Percentiles rank a stretch among this genome's conserved stretches.
Evolutionary conservation across 2,797 vertebrate species (phyloP).

Genomic region (Sylvia borin): DNA sequence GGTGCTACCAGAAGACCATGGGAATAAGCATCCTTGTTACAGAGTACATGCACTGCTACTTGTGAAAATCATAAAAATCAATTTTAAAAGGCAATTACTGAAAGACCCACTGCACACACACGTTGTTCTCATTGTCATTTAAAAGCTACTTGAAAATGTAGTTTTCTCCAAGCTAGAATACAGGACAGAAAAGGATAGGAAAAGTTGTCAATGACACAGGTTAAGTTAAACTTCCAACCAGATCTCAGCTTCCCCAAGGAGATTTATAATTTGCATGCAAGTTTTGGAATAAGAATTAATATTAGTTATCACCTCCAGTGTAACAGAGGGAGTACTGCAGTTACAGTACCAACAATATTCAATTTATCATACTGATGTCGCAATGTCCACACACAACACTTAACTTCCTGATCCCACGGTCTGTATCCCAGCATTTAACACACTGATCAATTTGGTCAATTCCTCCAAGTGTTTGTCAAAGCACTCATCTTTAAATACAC

Average conservation of each 20-base stretch:
- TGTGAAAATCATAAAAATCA: not conserved
- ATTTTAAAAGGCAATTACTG: slow-evolving; percentile 32
- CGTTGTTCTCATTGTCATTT: not conserved
- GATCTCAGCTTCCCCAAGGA: not conserved
- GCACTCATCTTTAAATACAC: not conserved
- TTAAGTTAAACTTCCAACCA: slow-evolving; percentile 38
- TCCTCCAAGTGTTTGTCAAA: slow-evolving; percentile 37
- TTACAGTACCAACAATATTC: slow-evolving; percentile 3
- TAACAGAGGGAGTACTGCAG: not conserved
- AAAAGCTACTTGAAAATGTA: not conserved
- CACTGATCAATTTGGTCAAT: slow-evolving; percentile 40
- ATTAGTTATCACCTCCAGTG: not conserved
- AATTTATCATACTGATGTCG: slow-evolving; percentile 43
- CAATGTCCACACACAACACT: slow-evolving; percentile 50
- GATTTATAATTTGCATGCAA: not conserved
- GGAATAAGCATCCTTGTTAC: not conserved
- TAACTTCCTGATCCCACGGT: slow-evolving; percentile 37
- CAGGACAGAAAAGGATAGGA: not conserved
- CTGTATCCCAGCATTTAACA: slow-evolving; percentile 22
- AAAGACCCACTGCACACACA: not conserved
- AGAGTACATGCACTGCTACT: not conserved
- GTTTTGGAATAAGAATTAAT: slow-evolving; percentile 23
- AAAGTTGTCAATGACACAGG: not conserved
- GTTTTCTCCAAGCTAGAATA: slow-evolving; percentile 13
- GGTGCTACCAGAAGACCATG: not conserved